Conservation (phyloP, 2,797 vertebrate genomes). For the Sebastes elongatus region DNA sequence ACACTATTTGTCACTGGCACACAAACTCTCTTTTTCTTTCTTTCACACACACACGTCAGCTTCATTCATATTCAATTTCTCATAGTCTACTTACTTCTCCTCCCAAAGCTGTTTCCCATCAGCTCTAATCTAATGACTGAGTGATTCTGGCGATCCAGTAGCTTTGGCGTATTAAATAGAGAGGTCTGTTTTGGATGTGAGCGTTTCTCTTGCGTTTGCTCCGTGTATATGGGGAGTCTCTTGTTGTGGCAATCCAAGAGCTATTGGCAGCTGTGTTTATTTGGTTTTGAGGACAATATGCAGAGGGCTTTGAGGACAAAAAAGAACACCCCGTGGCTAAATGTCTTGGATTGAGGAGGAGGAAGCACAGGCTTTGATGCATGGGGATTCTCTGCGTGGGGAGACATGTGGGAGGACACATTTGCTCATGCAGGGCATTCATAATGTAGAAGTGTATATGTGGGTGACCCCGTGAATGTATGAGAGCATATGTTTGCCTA, state of each 20-base stretch:
- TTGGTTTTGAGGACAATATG: slow-evolving; percentile 71
- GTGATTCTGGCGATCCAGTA: slow-evolving; percentile 41
- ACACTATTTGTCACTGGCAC: not conserved
- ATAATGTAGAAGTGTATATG: slow-evolving; percentile 10
- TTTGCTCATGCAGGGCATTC: slow-evolving; percentile 45
- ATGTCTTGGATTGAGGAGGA: slow-evolving; percentile 67
- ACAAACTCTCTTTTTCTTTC: not conserved
- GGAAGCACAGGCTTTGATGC: slow-evolving; percentile 65
- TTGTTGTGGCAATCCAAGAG: slow-evolving; percentile 25
- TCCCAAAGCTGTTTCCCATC: slow-evolving; percentile 58
- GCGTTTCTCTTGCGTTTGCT: slow-evolving; percentile 21
- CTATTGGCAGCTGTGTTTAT: slow-evolving; percentile 78
- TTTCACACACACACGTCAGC: slow-evolving; percentile 5
- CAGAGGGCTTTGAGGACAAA: slow-evolving; percentile 57
- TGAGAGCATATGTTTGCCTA: slow-evolving; percentile 5
- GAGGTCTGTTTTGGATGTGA: slow-evolving; percentile 45
- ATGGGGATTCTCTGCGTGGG: slow-evolving; percentile 53
- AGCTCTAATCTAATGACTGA: slow-evolving; percentile 44
- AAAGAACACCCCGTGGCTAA: slow-evolving; percentile 54
- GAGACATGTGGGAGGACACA: slow-evolving; percentile 61
- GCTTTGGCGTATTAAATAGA: slow-evolving; percentile 26
- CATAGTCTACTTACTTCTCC: not conserved
- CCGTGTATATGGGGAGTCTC: slow-evolving; percentile 30
- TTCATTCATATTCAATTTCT: slow-evolving; percentile 23
- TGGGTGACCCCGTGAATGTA: not conserved